Evolutionary conservation across 2,113 vertebrate species (phyloP).

Genomic region (Henicopernis longicauda): DNA sequence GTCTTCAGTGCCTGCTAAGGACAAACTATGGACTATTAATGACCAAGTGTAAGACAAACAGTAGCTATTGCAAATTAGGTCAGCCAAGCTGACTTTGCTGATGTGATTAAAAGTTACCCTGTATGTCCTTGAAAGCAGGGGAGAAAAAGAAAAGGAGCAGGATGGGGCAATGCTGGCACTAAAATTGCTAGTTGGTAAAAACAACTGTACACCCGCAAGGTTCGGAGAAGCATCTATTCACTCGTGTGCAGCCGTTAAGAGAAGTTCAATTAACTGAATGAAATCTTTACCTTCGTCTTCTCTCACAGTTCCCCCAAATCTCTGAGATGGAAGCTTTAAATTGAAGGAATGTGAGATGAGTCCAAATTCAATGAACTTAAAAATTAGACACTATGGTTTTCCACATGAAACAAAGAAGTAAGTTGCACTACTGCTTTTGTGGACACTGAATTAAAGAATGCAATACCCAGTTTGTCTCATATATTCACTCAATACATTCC

Average conservation of each 20-base stretch:
- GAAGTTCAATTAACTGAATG: background rate
- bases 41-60: fast-evolving
- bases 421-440: background rate
- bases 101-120: background rate
- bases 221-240: background rate
- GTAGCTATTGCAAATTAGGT: background rate
- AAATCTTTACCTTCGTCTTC: background rate
- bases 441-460: background rate
- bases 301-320: background rate
- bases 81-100: background rate
- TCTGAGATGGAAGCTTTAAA: background rate
- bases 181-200: background rate
- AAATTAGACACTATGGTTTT: background rate
- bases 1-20: background rate
- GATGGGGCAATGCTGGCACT: background rate
- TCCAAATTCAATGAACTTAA: background rate
- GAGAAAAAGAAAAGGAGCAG: background rate
- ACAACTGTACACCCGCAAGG: background rate
- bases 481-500: background rate
- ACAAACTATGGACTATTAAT: background rate
- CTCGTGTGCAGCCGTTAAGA: background rate
- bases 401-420: background rate
- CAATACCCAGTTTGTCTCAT: background rate
- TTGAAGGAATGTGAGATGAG: background rate
- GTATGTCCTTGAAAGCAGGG: background rate